Evolutionary conservation across 2,888 invertebrate species (phyloP).

Genomic region (Ophonus ardosiacus): DNA sequence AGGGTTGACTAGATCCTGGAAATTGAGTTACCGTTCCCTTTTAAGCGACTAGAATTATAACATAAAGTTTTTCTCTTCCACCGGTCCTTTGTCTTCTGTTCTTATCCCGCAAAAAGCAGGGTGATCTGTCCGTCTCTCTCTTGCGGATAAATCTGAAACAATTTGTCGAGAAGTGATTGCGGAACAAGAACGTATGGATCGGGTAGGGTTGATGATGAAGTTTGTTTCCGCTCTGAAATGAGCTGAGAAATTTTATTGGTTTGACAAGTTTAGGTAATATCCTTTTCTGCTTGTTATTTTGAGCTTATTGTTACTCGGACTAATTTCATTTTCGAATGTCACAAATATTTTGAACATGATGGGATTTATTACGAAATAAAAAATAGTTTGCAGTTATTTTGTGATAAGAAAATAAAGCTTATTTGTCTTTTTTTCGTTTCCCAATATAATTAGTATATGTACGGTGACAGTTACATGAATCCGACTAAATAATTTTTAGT

Average conservation of each 20-base stretch:
- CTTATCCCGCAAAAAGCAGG: background rate
- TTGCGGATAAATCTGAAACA: constrained; percentile 26
- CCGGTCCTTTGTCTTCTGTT: constrained; percentile 13
- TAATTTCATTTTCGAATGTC: background rate
- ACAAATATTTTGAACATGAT: background rate
- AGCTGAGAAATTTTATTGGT: constrained; percentile 25
- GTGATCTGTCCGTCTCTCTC: background rate
- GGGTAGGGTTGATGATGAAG: constrained; percentile 23
- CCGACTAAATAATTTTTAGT: no score
- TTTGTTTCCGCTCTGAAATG: constrained; percentile 35
- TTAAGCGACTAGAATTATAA: constrained; percentile 51
- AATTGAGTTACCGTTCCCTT: constrained; percentile 44
- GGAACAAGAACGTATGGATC: constrained; percentile 1
- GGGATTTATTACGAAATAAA: background rate
- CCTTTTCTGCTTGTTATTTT: constrained; percentile 13
- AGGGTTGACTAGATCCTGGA: constrained; percentile 48
- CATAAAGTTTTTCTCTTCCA: constrained; percentile 50
- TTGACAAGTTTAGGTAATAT: constrained; percentile 15
- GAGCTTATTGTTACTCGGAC: background rate
- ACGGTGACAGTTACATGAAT: no score
- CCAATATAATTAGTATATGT: no score
- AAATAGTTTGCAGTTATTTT: no score
- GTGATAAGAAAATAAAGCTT: no score
- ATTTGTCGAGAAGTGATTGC: constrained; percentile 20
- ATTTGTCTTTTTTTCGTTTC: no score